Percentiles rank a stretch among this genome's conserved stretches.
These are phyloP conservation scores for Neomonachus schauinslandi DNA, from an alignment of 2,113 vertebrate genomes.

Conservation along the genomic window DNA sequence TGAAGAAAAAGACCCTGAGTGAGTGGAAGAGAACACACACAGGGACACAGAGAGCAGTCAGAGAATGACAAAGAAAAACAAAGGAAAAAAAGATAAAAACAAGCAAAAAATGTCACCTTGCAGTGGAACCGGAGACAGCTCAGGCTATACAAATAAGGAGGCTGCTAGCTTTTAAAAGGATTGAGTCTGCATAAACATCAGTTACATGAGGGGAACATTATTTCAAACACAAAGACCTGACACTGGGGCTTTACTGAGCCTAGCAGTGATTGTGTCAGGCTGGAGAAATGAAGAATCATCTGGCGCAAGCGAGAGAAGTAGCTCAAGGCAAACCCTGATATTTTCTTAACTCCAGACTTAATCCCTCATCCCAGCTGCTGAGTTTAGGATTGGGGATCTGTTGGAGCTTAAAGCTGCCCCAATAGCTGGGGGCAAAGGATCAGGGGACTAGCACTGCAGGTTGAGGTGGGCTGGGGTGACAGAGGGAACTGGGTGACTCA, in stretches of 20 bases:
- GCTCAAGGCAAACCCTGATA: neutral
- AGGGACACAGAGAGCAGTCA: neutral
- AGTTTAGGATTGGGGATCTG: neutral
- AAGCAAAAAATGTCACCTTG: neutral
- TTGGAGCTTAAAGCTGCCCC: neutral
- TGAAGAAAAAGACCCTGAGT: neutral
- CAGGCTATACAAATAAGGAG: neutral
- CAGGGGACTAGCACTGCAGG: too few species aligned
- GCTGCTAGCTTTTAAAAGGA: neutral
- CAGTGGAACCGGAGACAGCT: neutral
- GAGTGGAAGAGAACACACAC: neutral
- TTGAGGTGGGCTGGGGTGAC: neutral
- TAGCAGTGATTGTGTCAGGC: neutral
- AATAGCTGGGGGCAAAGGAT: fast-evolving
- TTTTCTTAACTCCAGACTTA: neutral
- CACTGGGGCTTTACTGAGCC: neutral
- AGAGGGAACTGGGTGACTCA: neutral
- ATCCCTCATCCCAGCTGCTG: neutral
- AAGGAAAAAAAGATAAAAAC: neutral
- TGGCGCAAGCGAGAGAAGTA: neutral
- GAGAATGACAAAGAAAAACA: neutral
- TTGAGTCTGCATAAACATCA: fast-evolving
- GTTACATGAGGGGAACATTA: neutral
- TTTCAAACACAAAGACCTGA: neutral
- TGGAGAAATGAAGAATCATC: neutral